These are phyloP conservation scores for Enteromius treurensis DNA, from an alignment of 2,797 vertebrate species.

Conservation along the genomic window DNA sequence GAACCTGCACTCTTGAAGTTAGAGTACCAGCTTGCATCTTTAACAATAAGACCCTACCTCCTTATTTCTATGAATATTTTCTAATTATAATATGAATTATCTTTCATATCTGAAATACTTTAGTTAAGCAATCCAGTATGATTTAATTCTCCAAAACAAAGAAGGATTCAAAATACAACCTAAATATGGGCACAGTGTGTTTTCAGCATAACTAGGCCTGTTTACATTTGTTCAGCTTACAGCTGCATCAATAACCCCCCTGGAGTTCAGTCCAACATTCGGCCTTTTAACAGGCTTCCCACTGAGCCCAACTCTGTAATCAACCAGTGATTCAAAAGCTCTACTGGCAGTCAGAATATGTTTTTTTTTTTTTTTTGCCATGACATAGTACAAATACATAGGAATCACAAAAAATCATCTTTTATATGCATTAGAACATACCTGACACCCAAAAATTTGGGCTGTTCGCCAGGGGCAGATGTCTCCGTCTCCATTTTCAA, in stretches of 20 bases:
- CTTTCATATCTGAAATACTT: neutral
- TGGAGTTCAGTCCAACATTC: slow-evolving; percentile 53
- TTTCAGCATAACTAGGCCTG: slow-evolving; percentile 9
- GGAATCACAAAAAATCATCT: neutral
- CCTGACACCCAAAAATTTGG: slow-evolving; percentile 97
- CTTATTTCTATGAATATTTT: neutral
- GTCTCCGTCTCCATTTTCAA: slow-evolving; percentile 99
- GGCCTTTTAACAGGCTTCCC: slow-evolving; percentile 44
- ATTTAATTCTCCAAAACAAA: too few relatives aligned
- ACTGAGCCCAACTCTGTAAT: slow-evolving; percentile 33
- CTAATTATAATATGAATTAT: neutral
- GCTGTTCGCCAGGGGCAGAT: slow-evolving; percentile 94
- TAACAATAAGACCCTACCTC: neutral
- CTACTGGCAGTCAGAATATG: neutral
- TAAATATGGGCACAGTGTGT: slow-evolving; percentile 4
- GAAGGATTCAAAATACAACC: neutral
- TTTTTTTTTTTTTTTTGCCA: neutral
- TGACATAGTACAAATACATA: neutral
- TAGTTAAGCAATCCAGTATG: too few relatives aligned
- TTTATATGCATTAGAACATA: slow-evolving; percentile 62
- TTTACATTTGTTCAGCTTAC: slow-evolving; percentile 75
- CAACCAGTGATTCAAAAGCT: neutral
- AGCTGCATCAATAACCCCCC: slow-evolving; percentile 70
- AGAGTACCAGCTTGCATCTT: neutral
- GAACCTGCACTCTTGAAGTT: neutral